phyloP scores from a whole-genome alignment of 2,888 invertebrate genomes.

The Parthenolecanium corni region DNA sequence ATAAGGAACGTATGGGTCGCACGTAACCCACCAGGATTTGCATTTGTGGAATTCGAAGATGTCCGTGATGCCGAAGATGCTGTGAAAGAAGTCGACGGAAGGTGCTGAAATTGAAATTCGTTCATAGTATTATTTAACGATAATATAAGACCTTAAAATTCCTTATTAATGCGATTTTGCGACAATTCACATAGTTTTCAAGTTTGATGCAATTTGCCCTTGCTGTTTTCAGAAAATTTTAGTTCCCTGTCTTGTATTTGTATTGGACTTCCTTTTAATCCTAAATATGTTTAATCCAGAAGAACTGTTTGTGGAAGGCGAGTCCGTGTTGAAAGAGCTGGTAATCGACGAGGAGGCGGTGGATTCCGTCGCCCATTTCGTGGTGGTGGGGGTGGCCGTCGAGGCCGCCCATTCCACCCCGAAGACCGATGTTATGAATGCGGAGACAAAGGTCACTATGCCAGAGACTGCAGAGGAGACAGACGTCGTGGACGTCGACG shows the following conservation, averaged over 20 bases:
- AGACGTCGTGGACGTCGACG: constrained; percentile 40
- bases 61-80: constrained; percentile 86
- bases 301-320: constrained; percentile 72
- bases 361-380: constrained; percentile 10
- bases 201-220: neutral
- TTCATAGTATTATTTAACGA: neutral
- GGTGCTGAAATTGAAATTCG: constrained; percentile 37
- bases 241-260: too few relatives aligned
- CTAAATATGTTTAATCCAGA: constrained; percentile 36
- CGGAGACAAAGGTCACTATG: constrained; percentile 86
- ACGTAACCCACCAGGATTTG: constrained; percentile 88
- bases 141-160: neutral
- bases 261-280: too few relatives aligned
- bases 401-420: constrained; percentile 68
- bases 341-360: constrained; percentile 31
- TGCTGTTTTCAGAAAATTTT: too few relatives aligned
- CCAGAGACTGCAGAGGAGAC: constrained; percentile 73
- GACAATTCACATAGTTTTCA: neutral
- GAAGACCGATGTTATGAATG: constrained; percentile 92
- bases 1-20: constrained; percentile 96
- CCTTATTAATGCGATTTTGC: too few relatives aligned
- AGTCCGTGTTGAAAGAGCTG: constrained; percentile 81
- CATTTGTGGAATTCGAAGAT: constrained; percentile 89
- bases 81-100: constrained; percentile 51
- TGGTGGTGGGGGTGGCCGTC: constrained; percentile 33